phyloP scores from a whole-genome alignment of 2,888 invertebrate genomes.

The Eupelmus urozonus region DNA sequence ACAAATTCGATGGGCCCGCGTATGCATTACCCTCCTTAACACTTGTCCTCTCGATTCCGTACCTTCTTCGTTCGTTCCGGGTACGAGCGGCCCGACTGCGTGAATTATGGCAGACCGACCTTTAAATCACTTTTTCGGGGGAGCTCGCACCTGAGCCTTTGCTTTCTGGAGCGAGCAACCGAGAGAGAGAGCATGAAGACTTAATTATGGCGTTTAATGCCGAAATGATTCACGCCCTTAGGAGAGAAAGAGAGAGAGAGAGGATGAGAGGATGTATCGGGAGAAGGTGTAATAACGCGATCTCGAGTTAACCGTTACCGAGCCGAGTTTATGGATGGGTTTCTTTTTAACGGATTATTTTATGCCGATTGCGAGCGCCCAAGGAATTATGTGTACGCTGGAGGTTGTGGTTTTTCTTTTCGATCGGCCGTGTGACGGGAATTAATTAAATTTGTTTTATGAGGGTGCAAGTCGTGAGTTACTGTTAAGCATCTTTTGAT shows the following conservation, averaged over 20 bases:
- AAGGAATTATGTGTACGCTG: neutral
- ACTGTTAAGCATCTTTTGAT: too few relatives aligned
- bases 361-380: slow-evolving; percentile 6
- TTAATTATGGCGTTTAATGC: slow-evolving; percentile 49
- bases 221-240: slow-evolving; percentile 45
- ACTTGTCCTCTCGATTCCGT: neutral
- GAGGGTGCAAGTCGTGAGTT: too few relatives aligned
- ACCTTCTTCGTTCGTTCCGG: neutral
- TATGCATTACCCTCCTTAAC: neutral
- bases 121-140: slow-evolving; percentile 28
- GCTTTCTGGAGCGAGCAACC: neutral
- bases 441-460: neutral
- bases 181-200: too few relatives aligned
- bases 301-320: slow-evolving; percentile 40
- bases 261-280: neutral
- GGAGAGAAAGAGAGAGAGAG: neutral
- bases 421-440: neutral
- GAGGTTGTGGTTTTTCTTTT: too few relatives aligned
- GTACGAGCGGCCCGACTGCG: too few relatives aligned
- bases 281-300: slow-evolving; percentile 28
- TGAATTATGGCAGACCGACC: neutral
- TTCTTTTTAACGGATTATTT: slow-evolving; percentile 44
- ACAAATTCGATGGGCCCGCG: neutral
- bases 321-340: slow-evolving; percentile 28
- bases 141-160: neutral